These are phyloP conservation scores for Microtus ochrogaster DNA, from an alignment of 2,113 vertebrate genomes.

Conservation along the genomic window DNA sequence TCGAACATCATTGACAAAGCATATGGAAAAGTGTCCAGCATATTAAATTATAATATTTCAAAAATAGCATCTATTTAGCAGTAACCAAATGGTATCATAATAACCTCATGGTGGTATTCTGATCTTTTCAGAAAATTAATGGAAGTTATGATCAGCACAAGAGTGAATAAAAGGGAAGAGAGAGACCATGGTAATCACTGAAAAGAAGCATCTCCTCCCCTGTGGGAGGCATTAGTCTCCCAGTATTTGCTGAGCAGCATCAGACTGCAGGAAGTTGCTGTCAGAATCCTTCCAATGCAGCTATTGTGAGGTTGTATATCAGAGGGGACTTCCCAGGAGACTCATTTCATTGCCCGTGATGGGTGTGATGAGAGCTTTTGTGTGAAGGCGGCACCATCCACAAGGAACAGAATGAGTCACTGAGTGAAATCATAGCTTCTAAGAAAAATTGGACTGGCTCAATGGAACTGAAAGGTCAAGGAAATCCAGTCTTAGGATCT, in stretches of 20 bases:
- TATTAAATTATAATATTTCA: neutral
- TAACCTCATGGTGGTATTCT: neutral
- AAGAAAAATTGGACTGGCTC: neutral
- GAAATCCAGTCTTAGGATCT: neutral
- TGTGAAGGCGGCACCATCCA: neutral
- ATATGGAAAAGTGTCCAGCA: neutral
- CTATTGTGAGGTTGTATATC: neutral
- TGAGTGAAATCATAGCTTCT: neutral
- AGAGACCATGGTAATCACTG: neutral
- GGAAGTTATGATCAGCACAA: neutral
- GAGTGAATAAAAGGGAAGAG: neutral
- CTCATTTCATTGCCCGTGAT: neutral
- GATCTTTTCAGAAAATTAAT: neutral
- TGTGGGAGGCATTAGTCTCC: constrained; percentile 1
- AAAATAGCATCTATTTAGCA: neutral
- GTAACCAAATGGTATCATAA: neutral
- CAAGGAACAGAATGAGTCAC: constrained; percentile 32
- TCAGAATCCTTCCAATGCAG: neutral
- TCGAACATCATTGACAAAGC: neutral
- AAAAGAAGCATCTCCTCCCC: neutral
- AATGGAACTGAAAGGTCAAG: neutral
- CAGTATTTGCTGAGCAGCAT: neutral
- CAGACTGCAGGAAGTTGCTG: constrained; percentile 28
- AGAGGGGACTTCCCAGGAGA: neutral
- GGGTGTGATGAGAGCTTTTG: constrained; percentile 35